These are phyloP conservation scores for Upupa epops DNA, from an alignment of 2,113 vertebrate species.

Conservation along the genomic window DNA sequence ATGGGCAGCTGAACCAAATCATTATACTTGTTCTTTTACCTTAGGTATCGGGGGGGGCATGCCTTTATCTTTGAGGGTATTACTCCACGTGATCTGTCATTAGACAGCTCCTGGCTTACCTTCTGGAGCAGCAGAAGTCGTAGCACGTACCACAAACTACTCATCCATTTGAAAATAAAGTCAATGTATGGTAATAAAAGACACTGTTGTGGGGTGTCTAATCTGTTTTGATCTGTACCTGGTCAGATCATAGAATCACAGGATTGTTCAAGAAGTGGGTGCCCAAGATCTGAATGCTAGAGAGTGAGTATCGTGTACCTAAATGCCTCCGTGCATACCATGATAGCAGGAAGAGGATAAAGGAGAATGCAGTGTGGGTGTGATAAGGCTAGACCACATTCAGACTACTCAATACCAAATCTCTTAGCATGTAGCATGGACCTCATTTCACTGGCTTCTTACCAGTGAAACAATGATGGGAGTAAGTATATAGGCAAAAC, in stretches of 20 bases:
- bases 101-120: background rate
- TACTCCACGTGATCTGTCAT: background rate
- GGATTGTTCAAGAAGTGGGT: background rate
- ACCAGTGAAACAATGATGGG: background rate
- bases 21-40: background rate
- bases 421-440: background rate
- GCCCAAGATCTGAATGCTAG: accelerated
- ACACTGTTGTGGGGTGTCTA: background rate
- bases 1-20: background rate
- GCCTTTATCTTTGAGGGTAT: background rate
- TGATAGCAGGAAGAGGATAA: background rate
- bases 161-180: no score
- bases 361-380: background rate
- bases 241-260: background rate
- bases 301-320: background rate
- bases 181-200: background rate
- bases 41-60: background rate
- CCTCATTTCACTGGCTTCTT: background rate
- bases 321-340: background rate
- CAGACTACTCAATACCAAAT: background rate
- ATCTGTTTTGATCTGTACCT: background rate
- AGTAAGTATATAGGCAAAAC: background rate
- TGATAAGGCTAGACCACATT: background rate
- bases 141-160: background rate
- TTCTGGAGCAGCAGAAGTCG: background rate